Percentiles rank a stretch among this genome's conserved stretches.
These are phyloP conservation scores for Parapsyche elsis DNA, from an alignment of 1,140 invertebrate genomes.

Conservation along the genomic window DNA sequence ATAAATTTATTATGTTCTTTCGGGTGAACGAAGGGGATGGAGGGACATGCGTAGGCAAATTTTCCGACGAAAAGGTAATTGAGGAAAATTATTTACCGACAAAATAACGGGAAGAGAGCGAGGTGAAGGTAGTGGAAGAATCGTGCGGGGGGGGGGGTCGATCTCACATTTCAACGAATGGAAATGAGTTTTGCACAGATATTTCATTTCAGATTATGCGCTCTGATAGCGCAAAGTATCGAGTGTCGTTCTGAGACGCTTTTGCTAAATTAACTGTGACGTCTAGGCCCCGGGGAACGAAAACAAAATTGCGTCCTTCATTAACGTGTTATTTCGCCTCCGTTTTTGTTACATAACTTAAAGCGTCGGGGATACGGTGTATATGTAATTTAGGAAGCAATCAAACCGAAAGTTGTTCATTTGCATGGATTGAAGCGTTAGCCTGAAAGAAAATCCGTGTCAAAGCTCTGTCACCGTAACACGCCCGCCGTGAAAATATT, in stretches of 20 bases:
- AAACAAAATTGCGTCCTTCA: background rate
- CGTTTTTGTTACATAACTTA: background rate
- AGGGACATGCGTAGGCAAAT: slow-evolving; percentile 39
- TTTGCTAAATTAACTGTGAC: slow-evolving; percentile 34
- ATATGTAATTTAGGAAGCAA: background rate
- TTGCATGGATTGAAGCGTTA: background rate
- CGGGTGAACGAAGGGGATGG: slow-evolving; percentile 5
- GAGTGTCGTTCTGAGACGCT: background rate
- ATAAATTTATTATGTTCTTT: slow-evolving; percentile 52
- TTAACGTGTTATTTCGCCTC: background rate
- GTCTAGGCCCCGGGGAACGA: no score
- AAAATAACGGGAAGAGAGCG: background rate
- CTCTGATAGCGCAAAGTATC: slow-evolving; percentile 40
- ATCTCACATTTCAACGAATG: slow-evolving; percentile 37
- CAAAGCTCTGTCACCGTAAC: background rate
- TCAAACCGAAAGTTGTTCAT: background rate
- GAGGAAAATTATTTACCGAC: slow-evolving; percentile 44
- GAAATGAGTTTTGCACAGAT: slow-evolving; percentile 43
- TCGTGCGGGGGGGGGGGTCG: no score
- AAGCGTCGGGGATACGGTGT: background rate
- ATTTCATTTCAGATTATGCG: slow-evolving; percentile 48
- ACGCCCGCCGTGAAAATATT: slow-evolving; percentile 8
- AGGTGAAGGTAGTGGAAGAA: background rate
- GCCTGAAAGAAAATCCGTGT: slow-evolving; percentile 11
- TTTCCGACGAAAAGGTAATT: slow-evolving; percentile 43